Evolutionary conservation across 2,797 vertebrate genomes (phyloP).

Genomic region (Brotula barbata): DNA sequence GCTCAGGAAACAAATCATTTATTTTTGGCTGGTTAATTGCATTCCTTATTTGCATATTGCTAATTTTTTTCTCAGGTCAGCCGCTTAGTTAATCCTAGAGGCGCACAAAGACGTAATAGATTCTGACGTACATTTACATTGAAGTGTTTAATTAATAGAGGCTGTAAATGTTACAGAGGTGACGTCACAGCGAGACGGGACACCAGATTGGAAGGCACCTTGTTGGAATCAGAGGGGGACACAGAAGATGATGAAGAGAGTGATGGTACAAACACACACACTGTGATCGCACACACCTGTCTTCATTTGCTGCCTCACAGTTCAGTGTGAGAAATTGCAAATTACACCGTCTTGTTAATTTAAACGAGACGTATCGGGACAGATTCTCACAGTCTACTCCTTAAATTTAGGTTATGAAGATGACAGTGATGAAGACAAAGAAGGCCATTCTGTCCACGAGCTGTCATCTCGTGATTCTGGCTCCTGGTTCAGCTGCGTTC

Average conservation of each 20-base stretch:
- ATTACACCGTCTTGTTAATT: slow-evolving; percentile 34
- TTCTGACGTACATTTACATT: slow-evolving; percentile 22
- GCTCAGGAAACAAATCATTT: slow-evolving; percentile 17
- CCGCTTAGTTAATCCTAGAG: slow-evolving; percentile 26
- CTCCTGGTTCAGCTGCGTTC: slow-evolving; percentile 76
- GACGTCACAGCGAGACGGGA: slow-evolving; percentile 78
- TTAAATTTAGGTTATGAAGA: slow-evolving; percentile 63
- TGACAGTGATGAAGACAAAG: slow-evolving; percentile 34
- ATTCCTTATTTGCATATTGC: slow-evolving; percentile 53
- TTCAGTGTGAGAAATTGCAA: slow-evolving; percentile 2
- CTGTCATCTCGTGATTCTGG: slow-evolving; percentile 46
- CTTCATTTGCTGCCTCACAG: slow-evolving; percentile 24
- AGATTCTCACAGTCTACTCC: slow-evolving; percentile 28
- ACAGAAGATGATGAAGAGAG: slow-evolving; percentile 73
- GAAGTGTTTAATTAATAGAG: slow-evolving; percentile 42
- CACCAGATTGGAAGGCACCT: slow-evolving; percentile 66
- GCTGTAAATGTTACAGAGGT: slow-evolving; percentile 70
- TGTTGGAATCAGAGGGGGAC: slow-evolving; percentile 76
- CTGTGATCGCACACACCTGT: slow-evolving; percentile 27
- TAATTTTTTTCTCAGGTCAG: slow-evolving; percentile 35
- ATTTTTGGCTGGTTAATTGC: slow-evolving; percentile 14
- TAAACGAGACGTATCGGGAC: slow-evolving; percentile 33
- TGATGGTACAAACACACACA: slow-evolving; percentile 48
- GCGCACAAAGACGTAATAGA: slow-evolving; percentile 12
- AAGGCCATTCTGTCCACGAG: slow-evolving; percentile 23